Conservation (phyloP, 2,888 invertebrate species). For the Hyles lineata region DNA sequence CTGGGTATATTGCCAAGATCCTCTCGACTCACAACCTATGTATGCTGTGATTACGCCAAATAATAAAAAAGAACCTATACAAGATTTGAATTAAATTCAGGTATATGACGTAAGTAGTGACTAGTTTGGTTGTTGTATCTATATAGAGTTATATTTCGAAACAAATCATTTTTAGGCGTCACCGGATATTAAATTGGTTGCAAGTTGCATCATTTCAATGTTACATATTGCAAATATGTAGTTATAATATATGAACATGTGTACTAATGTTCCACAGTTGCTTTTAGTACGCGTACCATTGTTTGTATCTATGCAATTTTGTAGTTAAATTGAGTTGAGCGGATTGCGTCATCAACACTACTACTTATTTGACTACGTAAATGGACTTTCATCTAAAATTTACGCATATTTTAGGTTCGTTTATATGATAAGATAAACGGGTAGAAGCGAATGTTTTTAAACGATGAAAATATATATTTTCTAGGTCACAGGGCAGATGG, state of each 20-base stretch:
- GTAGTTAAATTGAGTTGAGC: constrained; percentile 25
- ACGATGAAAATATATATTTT: background rate
- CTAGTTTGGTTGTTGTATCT: too few relatives aligned
- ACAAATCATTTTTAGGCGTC: background rate
- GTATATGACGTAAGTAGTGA: too few relatives aligned
- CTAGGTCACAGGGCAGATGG: too few relatives aligned
- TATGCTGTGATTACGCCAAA: too few relatives aligned
- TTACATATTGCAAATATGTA: background rate
- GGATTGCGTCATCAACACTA: constrained; percentile 34
- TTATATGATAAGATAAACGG: constrained; percentile 2
- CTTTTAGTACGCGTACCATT: constrained; percentile 17
- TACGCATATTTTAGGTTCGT: background rate
- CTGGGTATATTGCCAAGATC: too few relatives aligned
- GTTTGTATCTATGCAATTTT: constrained; percentile 27
- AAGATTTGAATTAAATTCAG: too few relatives aligned
- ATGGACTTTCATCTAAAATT: background rate
- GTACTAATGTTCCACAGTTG: constrained; percentile 28
- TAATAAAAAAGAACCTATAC: too few relatives aligned
- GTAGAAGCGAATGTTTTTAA: background rate
- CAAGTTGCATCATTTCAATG: background rate
- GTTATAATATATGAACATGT: background rate
- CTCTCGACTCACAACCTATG: too few relatives aligned
- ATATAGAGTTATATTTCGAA: too few relatives aligned
- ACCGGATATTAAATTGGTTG: background rate
- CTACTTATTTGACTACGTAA: background rate